Percentiles rank a stretch among this genome's conserved stretches.
phyloP scores from a whole-genome alignment of 2,113 vertebrate genomes.

The Daubentonia madagascariensis region DNA sequence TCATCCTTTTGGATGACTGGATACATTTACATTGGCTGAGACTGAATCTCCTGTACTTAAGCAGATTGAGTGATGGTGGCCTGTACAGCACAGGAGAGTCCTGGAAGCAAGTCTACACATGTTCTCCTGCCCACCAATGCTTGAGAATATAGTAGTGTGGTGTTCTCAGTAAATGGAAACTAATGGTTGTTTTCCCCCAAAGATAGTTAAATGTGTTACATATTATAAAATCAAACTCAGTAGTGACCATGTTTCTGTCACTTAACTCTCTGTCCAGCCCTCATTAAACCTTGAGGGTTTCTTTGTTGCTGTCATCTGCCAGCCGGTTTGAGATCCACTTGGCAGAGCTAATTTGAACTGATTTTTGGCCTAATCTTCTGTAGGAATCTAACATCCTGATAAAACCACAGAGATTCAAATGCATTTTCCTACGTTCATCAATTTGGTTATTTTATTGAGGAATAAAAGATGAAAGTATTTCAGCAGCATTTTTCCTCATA shows the following conservation, averaged over 20 bases:
- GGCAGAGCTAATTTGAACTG: neutral
- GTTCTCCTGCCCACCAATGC: neutral
- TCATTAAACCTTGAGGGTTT: neutral
- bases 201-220: neutral
- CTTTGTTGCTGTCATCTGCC: neutral
- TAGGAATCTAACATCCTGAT: neutral
- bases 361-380: neutral
- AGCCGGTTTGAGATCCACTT: neutral
- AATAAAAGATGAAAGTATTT: conserved; percentile 54
- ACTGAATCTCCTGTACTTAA: neutral
- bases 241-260: neutral
- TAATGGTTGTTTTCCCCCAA: neutral
- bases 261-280: neutral
- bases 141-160: neutral
- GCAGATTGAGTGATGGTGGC: neutral
- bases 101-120: neutral
- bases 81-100: neutral
- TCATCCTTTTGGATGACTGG: neutral
- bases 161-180: neutral
- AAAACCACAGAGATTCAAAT: neutral
- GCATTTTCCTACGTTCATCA: conserved; percentile 13
- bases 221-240: neutral
- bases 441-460: conserved; percentile 28
- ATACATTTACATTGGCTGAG: neutral
- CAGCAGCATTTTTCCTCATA: neutral